A percentile compares a stretch with the other conserved stretches of the same genome.
Evolutionary conservation across 2,888 invertebrate species (phyloP).

Genomic region (Limnephilus rhombicus): DNA sequence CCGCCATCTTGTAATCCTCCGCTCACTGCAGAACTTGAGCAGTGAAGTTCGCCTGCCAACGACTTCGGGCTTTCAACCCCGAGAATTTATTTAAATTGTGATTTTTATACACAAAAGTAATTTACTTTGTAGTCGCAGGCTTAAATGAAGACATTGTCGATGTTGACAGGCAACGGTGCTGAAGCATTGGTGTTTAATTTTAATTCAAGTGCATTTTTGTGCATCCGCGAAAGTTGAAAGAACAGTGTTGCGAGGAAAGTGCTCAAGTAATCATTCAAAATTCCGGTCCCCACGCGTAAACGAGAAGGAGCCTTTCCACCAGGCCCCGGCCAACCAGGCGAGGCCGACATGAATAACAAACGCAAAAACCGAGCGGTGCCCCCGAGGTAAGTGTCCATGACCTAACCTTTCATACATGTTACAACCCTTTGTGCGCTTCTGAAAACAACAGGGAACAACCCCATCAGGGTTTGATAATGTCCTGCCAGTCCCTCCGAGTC

Average conservation of each 20-base stretch:
- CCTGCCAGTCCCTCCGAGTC: background rate
- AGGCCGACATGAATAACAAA: slow-evolving; percentile 87
- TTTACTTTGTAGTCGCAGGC: slow-evolving; percentile 77
- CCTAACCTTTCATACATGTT: slow-evolving; percentile 59
- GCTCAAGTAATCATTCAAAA: slow-evolving; percentile 82
- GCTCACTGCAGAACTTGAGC: slow-evolving; percentile 78
- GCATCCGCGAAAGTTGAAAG: slow-evolving; percentile 79
- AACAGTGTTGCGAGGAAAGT: slow-evolving; percentile 71
- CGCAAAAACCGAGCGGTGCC: slow-evolving; percentile 90
- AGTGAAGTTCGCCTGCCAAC: slow-evolving; percentile 73
- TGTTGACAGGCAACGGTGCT: slow-evolving; percentile 77
- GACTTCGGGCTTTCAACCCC: slow-evolving; percentile 77
- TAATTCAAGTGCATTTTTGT: slow-evolving; percentile 78
- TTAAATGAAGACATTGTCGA: slow-evolving; percentile 76
- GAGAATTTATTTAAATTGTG: slow-evolving; percentile 76
- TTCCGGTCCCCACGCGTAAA: slow-evolving; percentile 91
- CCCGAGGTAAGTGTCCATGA: slow-evolving; percentile 79
- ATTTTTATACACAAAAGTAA: slow-evolving; percentile 78
- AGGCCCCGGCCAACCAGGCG: slow-evolving; percentile 78
- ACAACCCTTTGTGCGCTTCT: slow-evolving; percentile 55
- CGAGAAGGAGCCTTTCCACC: slow-evolving; percentile 87
- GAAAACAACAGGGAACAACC: background rate
- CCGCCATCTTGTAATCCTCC: slow-evolving; percentile 80
- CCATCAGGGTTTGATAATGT: background rate
- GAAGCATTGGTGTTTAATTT: slow-evolving; percentile 76